Percentiles rank a stretch among this genome's conserved stretches.
phyloP scores from a whole-genome alignment of 2,888 invertebrate genomes.

The Coelopa pilipes region DNA sequence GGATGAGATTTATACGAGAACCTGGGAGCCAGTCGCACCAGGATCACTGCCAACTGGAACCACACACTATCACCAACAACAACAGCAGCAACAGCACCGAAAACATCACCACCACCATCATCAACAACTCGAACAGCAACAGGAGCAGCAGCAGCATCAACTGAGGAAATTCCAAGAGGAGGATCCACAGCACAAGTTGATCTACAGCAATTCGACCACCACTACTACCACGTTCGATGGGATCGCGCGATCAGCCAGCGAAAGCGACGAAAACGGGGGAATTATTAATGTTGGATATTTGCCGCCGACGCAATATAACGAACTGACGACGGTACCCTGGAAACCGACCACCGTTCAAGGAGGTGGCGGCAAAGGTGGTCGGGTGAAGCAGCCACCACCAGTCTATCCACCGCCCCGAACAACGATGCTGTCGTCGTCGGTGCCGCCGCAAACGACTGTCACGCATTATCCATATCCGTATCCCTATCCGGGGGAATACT shows the following conservation, averaged over 20 bases:
- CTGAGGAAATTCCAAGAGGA: conserved; percentile 43
- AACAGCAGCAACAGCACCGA: conserved; percentile 44
- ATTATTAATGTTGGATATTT: conserved; percentile 45
- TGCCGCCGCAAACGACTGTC: conserved; percentile 35
- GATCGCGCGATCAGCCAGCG: conserved; percentile 32
- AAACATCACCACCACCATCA: conserved; percentile 46
- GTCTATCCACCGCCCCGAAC: conserved; percentile 59
- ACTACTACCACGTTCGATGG: conserved; percentile 50
- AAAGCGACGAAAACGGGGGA: conserved; percentile 37
- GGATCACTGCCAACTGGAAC: conserved; percentile 33
- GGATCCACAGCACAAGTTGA: conserved; percentile 51
- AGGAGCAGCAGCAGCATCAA: conserved; percentile 40
- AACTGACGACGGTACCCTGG: conserved; percentile 54
- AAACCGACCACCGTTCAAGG: conserved; percentile 34
- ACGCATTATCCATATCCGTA: conserved; percentile 32
- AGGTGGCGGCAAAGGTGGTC: conserved; percentile 28
- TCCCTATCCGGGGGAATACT: conserved; percentile 5
- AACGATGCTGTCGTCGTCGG: conserved; percentile 47
- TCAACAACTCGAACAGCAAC: conserved; percentile 40
- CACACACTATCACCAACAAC: conserved; percentile 41
- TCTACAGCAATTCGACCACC: conserved; percentile 51
- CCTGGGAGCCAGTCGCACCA: conserved; percentile 50
- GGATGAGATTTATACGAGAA: conserved; percentile 50
- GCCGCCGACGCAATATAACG: conserved; percentile 47
- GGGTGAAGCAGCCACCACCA: conserved; percentile 50